These are phyloP conservation scores for Himalopsyche japonica DNA, from an alignment of 2,888 invertebrate species.

Conservation along the genomic window DNA sequence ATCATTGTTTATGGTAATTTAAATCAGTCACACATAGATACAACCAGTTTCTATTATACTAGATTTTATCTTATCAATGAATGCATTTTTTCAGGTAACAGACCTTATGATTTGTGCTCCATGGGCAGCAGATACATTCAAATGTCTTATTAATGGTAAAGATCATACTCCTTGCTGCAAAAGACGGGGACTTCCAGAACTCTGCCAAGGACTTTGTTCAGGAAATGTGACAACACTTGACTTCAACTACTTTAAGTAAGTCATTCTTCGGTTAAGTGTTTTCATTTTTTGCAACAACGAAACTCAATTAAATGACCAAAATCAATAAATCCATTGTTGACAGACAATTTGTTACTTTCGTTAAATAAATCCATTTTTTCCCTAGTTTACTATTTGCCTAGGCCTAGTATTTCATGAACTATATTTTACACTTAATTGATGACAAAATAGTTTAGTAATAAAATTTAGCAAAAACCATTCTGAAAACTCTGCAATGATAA, in stretches of 20 bases:
- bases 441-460: too few relatives aligned
- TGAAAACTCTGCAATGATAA: too few relatives aligned
- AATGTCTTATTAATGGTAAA: slow-evolving; percentile 76
- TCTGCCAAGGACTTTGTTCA: slow-evolving; percentile 76
- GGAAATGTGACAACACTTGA: slow-evolving; percentile 79
- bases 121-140: slow-evolving; percentile 81
- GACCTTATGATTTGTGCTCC: slow-evolving; percentile 90
- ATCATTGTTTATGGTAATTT: too few relatives aligned
- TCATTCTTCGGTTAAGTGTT: slow-evolving; percentile 35
- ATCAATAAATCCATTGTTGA: too few relatives aligned
- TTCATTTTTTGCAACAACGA: background rate
- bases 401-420: too few relatives aligned
- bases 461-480: too few relatives aligned
- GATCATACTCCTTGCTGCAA: slow-evolving; percentile 83
- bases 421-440: too few relatives aligned
- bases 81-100: slow-evolving; percentile 63
- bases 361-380: too few relatives aligned
- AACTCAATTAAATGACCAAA: too few relatives aligned
- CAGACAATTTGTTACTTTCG: too few relatives aligned
- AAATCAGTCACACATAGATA: too few relatives aligned
- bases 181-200: slow-evolving; percentile 72
- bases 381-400: too few relatives aligned
- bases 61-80: background rate
- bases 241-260: slow-evolving; percentile 82
- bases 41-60: background rate